Base-by-base conservation (phyloP, 92 coral and sea anemone species). In the Metridium senile region DNA sequence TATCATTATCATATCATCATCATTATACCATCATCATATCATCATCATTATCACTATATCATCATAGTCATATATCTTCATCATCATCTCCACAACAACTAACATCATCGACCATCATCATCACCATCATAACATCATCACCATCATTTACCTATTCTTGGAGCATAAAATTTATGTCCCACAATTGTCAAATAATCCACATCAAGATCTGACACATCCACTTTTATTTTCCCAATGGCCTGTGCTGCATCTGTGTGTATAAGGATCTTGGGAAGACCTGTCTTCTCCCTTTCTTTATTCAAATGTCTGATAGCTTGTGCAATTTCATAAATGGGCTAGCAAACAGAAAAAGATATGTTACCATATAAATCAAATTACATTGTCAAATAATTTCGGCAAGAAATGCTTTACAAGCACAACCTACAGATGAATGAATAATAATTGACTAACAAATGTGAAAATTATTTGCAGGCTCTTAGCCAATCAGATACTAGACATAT, bases 221-320 rank as follows among this genome's bases (percentile, higher is more conserved):
- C 97, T 73, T 74, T 79, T 56, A 92, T 90, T 74, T 96, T 96
- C 26, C 99, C 99, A 74, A 96, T 81, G 28, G 97, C 84, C 70
- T 96, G 99, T 1, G 99, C 99, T 18, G 99, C 99, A 83, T 96
- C 99, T 31, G 99, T 92, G 87, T 96, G 99, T 7, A 89, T 56
- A n/a, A 96, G 91, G 29, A 96, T 85, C 66, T 74, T 82, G 33
- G 96, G 92, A 26, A 66, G 59, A 23, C 86, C 82, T 57, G 80
- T 71, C 33, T 66, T 43, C 9, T 52, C 49, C 58, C 99, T 85
- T 62, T 74, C 73, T 52, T 79, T 79, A 27, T 85, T 75, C 33
- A 85, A 31, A 68, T 82, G 68, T 84, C 33, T 72, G 11, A 92
- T 81, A 27, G 88, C 81, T 73, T 83, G 74, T 25, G 82, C 72